Evolutionary conservation across 1,140 invertebrate species (phyloP), one percentile per base, ranked within the genome.

Genomic region (Nasonia vitripennis): DNA sequence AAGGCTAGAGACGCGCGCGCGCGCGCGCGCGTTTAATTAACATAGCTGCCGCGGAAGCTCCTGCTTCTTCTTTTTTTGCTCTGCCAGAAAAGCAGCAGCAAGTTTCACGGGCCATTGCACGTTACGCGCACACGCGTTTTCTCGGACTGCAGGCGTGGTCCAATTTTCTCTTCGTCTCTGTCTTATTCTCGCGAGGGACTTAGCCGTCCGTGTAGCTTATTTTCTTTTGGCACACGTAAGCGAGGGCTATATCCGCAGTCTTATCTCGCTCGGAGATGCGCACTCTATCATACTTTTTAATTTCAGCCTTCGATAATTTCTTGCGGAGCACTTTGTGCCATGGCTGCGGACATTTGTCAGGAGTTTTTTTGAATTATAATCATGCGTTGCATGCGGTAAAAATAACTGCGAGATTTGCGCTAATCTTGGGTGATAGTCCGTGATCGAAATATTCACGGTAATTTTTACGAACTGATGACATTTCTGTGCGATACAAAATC

Each of bases 51-150:
- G 87, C 88, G 82, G 87, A 81, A 81, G 83, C 88, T 87, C 88
- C 87, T 86, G 86, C 83, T 78, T 27, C 27, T 27, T 27, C 27
- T 88, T 85, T 89, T 84, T 84, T 86, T 80, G 83, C 78, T 86
- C 86, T 78, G 71, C 84, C 68, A 77, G 68, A 78, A 83, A 81
- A 81, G 14, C 83, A 86, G 83, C 86, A 83, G 87, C 86, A 87
- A 81, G 86, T 89, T 89, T 89, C 88, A 91, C 86, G 89, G 87
- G 81, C 89, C 88, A 90, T 91, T 89, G 89, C 86, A 82, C 70
- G 48, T 75, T 73, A 62, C 71, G 83, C 85, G 81, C 82, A 81
- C 70, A 71, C 41, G 78, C 27, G 55, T 86, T 62, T 37, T 79
- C 68, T 74, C 27, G 71, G 23, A 78, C 62, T 80, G 78, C 78